These are phyloP conservation scores for Tetanocera ferruginea DNA, from an alignment of 2,888 invertebrate species.

Conservation along the genomic window DNA sequence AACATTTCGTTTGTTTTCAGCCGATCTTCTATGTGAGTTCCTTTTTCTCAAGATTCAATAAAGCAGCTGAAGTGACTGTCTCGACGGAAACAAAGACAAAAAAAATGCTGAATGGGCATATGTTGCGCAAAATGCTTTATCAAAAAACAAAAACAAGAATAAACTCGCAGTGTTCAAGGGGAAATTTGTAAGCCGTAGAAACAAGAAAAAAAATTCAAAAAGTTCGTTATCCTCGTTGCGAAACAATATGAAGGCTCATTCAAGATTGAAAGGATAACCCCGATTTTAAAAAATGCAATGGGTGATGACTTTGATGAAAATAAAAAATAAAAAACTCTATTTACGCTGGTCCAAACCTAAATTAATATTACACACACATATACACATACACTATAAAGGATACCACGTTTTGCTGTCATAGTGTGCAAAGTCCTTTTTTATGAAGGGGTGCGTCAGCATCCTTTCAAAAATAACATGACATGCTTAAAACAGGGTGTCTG, in stretches of 20 bases:
- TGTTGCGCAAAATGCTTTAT: neutral
- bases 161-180: neutral
- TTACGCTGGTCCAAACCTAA: constrained; percentile 11
- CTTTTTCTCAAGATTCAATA: constrained; percentile 12
- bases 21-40: neutral
- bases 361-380: neutral
- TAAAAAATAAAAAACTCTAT: constrained; percentile 17
- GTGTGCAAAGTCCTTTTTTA: constrained; percentile 23
- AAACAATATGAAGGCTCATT: constrained; percentile 16
- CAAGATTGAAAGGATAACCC: constrained; percentile 29
- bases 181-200: neutral
- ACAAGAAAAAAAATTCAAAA: neutral
- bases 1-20: neutral
- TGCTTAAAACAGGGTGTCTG: neutral
- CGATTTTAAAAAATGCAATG: constrained; percentile 33
- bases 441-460: constrained; percentile 41
- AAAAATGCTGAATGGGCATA: constrained; percentile 4
- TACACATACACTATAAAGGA: neutral
- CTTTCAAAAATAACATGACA: constrained; percentile 9
- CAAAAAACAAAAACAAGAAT: neutral
- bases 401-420: constrained; percentile 7
- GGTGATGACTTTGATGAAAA: constrained; percentile 40
- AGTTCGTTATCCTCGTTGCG: constrained; percentile 34
- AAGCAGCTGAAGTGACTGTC: constrained; percentile 10
- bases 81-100: constrained; percentile 1